These are phyloP conservation scores for Drosophila rhopaloa DNA, from an alignment of 1,140 invertebrate species.

Conservation along the genomic window DNA sequence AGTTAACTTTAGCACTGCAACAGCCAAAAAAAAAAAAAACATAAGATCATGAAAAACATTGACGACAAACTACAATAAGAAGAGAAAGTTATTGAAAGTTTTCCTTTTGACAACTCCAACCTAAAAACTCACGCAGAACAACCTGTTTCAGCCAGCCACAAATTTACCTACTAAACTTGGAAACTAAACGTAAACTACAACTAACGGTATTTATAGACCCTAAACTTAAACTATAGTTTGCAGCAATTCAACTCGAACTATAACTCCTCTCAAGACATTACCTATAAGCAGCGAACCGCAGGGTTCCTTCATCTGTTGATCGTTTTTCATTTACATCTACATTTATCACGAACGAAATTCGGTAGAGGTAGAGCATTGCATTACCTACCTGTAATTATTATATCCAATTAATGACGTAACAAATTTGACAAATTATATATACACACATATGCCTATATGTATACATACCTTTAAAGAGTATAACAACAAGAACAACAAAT, in stretches of 20 bases:
- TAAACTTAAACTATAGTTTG: conserved; percentile 53
- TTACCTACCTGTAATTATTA: not conserved
- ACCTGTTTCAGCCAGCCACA: conserved; percentile 60
- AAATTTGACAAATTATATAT: conserved; percentile 27
- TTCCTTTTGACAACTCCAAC: conserved; percentile 35
- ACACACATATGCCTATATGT: conserved; percentile 38
- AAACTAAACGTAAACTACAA: conserved; percentile 30
- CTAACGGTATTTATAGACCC: conserved; percentile 25
- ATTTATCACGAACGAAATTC: conserved; percentile 4
- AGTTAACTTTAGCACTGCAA: conserved; percentile 52
- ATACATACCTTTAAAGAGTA: conserved; percentile 35
- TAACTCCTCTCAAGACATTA: conserved; percentile 28
- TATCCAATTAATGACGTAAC: conserved; percentile 26
- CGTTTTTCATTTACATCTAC: conserved; percentile 20
- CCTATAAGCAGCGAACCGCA: conserved; percentile 21
- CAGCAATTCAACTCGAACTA: conserved; percentile 45
- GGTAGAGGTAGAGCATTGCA: not conserved
- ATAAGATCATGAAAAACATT: conserved; percentile 5
- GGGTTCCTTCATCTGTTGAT: conserved; percentile 27
- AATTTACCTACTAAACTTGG: conserved; percentile 61
- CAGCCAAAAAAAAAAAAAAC: conserved; percentile 21
- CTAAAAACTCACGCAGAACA: conserved; percentile 37
- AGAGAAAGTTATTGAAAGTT: conserved; percentile 20
- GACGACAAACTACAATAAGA: conserved; percentile 49
- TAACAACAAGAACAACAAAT: conserved; percentile 19